These are phyloP conservation scores for Polydrusus cervinus DNA, from an alignment of 2,888 invertebrate species.

Conservation along the genomic window DNA sequence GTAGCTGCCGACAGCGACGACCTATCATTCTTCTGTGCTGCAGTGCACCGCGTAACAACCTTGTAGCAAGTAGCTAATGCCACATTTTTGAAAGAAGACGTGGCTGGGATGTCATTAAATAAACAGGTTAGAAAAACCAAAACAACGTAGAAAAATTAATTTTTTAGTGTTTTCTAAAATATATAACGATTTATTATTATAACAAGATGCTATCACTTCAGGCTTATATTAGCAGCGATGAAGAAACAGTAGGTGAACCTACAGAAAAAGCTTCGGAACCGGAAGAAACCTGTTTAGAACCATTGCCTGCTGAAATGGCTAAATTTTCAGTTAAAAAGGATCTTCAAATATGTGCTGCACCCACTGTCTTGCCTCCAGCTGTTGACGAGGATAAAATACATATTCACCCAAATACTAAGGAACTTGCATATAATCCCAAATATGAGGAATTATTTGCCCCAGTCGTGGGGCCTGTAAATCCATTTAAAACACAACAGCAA, in stretches of 20 bases:
- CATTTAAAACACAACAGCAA: slow-evolving; percentile 93
- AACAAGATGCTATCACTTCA: slow-evolving; percentile 80
- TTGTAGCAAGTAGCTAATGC: background rate
- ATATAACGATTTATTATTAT: background rate
- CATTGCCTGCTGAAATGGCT: slow-evolving; percentile 71
- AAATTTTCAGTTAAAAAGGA: slow-evolving; percentile 77
- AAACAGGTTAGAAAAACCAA: slow-evolving; percentile 7
- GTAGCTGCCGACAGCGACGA: too few species aligned
- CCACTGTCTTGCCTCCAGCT: slow-evolving; percentile 86
- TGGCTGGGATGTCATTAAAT: background rate
- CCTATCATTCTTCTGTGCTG: too few species aligned
- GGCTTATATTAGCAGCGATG: slow-evolving; percentile 83
- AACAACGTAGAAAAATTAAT: slow-evolving; percentile 12
- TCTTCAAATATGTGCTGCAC: slow-evolving; percentile 86
- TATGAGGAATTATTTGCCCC: slow-evolving; percentile 97
- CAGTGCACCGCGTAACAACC: too few species aligned
- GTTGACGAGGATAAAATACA: slow-evolving; percentile 81
- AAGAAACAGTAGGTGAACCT: slow-evolving; percentile 69
- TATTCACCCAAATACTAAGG: slow-evolving; percentile 86
- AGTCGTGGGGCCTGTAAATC: slow-evolving; percentile 92
- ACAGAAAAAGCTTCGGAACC: slow-evolving; percentile 16
- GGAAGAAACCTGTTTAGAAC: slow-evolving; percentile 13
- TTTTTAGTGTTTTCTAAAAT: background rate
- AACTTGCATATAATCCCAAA: slow-evolving; percentile 92
- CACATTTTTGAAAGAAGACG: background rate